Evolutionary conservation across 2,797 vertebrate species (phyloP), one percentile per base, ranked within the genome.

Genomic region (Echeneis naucrates): DNA sequence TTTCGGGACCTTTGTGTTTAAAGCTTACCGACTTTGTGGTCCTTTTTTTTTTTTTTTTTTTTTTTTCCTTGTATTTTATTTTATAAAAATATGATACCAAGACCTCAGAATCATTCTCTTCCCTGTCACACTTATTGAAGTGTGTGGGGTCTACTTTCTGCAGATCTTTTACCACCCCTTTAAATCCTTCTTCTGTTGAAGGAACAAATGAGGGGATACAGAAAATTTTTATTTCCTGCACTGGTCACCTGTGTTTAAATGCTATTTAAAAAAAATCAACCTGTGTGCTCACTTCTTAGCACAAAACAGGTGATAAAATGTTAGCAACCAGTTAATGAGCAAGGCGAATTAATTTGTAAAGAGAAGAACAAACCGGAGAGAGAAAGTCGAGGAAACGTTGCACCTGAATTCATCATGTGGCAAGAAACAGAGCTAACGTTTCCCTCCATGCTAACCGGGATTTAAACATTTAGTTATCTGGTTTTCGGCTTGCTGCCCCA

Each of bases 21-120:
- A 40, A 38, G 10, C 26, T 69, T 17, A 9, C 10, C 8, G 26
- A 21, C 21, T 44, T 35, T 51, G n/a, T 17, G 26, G n/a, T n/a
- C n/a, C n/a, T 65, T 68, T 48, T 10, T 53, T 59, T 62, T 33
- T 10, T 45, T 51, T n/a, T 65, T 68, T 48, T 10, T 53, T 59
- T 62, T 33, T 10, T 45, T 51, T n/a, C 26, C 42, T 37, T 21
- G 5, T 51, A 13, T 24, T 48, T 26, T 17, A n/a, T 26, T 57
- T 75, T 40, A 62, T 58, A 32, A n/a, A 40, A 56, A 42, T 8
- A 24, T 9, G 40, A 58, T 30, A 57, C 19, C 10, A 17, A n/a
- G n/a, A 32, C 35, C 16, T 52, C 35, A 13, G 45, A 62, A 1
- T 17, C 21, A 12, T 26, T 55, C 12, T 2, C 32, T 54, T 64